A percentile compares a stretch with the other conserved stretches of the same genome.
Evolutionary conservation across 2,888 invertebrate genomes (phyloP).

Genomic region (Cinara cedri): DNA sequence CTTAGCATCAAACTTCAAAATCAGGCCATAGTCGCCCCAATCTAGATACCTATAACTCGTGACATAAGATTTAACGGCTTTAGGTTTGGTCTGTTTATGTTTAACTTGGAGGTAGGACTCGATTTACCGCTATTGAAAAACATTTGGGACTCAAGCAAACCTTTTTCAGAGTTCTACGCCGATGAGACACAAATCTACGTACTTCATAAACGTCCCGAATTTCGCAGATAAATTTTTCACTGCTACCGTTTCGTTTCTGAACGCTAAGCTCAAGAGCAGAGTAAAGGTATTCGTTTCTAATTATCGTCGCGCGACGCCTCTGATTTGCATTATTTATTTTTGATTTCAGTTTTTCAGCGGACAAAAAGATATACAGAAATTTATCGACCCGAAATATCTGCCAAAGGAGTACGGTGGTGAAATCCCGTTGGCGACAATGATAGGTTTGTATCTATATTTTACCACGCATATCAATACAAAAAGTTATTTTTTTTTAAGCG

Average conservation of each 20-base stretch:
- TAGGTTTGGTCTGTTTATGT: too few species aligned
- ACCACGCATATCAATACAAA: too few species aligned
- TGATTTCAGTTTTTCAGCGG: slow-evolving; percentile 62
- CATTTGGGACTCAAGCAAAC: neutral
- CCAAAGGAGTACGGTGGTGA: slow-evolving; percentile 83
- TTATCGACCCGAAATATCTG: slow-evolving; percentile 70
- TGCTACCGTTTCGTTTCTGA: slow-evolving; percentile 79
- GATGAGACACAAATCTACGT: slow-evolving; percentile 87
- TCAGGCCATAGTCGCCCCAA: too few species aligned
- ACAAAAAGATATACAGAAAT: slow-evolving; percentile 64
- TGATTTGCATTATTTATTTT: slow-evolving; percentile 16
- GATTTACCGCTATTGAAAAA: too few species aligned
- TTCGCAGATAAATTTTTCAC: slow-evolving; percentile 83
- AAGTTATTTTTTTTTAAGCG: too few species aligned
- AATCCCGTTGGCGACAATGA: slow-evolving; percentile 84
- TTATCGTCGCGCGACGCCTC: neutral
- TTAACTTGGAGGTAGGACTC: neutral
- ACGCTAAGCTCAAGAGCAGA: slow-evolving; percentile 81
- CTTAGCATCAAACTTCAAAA: too few species aligned
- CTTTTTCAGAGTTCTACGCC: slow-evolving; percentile 81
- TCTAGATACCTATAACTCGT: too few species aligned
- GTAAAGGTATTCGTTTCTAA: slow-evolving; percentile 70
- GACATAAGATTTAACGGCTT: too few species aligned
- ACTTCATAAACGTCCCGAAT: slow-evolving; percentile 83
- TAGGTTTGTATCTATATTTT: slow-evolving; percentile 69